Base-by-base conservation (phyloP, 2,888 invertebrate genomes). In the Tineola bisselliella region DNA sequence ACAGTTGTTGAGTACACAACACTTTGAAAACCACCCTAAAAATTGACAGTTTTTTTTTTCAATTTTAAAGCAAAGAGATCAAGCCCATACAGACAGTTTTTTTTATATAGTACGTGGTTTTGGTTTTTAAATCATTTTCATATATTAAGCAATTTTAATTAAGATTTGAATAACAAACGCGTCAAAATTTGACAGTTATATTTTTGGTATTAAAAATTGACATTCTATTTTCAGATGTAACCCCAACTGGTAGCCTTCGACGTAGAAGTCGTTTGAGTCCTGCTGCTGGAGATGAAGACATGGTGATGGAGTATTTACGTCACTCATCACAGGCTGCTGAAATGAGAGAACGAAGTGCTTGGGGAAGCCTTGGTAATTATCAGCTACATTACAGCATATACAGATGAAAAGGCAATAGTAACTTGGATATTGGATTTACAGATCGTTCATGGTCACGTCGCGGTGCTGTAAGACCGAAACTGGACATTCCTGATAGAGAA, bases 401-500 rank as follows among this genome's bases (percentile, higher is more conserved):
- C n/a, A n/a, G n/a, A n/a, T n/a, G n/a, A n/a, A n/a, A n/a, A n/a
- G n/a, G n/a, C n/a, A n/a, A n/a, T n/a, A n/a, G 6, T 25, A 6
- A 25, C 6, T 25, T 2, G 25, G 6, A 25, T 25, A 25, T 56
- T 19, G 44, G 12, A 30, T 38, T 1, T 61, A n/a, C 73, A 91
- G 96, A 96, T 82, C 93, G 96, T 1, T 96, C 96, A 0, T 95
- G 95, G 94, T 94, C 95, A 0, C 89, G 96, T 0, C 90, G 95
- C 68, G 92, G 90, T 60, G 89, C 92, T 0, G 84, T 89, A 8
- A 90, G 93, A 62, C 93, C 94, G 65, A 90, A 95, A n/a, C 93
- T 96, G 1, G 95, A 94, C 66, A 90, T 94, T 30, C 92, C 95
- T 75, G 92, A 94, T 66, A 87, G 94, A 12, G 95, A 94, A 76